phyloP scores from a whole-genome alignment of 2,113 vertebrate species.

The Proteles cristata region DNA sequence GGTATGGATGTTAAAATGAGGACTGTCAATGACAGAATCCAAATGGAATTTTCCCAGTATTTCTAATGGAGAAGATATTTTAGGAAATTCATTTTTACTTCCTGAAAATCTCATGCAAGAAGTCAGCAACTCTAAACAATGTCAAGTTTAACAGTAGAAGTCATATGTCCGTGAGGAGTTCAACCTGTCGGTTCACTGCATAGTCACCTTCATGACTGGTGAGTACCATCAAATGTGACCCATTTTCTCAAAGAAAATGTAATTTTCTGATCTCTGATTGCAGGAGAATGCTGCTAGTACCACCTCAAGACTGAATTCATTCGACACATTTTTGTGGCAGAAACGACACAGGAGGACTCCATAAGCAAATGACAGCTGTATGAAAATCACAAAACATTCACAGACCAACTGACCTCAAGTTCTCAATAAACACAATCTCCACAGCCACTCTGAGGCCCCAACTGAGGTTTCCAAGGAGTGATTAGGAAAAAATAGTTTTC shows the following conservation, averaged over 20 bases:
- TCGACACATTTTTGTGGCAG: background rate
- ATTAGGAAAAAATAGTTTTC: background rate
- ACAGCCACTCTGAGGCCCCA: background rate
- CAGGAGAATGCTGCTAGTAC: background rate
- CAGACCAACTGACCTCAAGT: background rate
- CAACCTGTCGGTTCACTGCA: background rate
- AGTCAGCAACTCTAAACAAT: slow-evolving; percentile 31
- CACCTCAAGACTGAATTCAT: background rate
- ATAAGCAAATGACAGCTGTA: background rate
- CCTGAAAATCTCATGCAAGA: background rate
- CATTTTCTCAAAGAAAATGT: slow-evolving; percentile 40
- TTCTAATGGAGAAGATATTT: slow-evolving; percentile 26
- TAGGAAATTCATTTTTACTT: slow-evolving; percentile 29
- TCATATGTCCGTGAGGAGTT: background rate
- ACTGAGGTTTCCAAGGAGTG: background rate
- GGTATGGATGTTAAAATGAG: slow-evolving; percentile 1
- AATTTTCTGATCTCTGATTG: slow-evolving; percentile 14
- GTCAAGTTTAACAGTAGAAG: background rate
- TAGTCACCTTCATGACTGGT: background rate
- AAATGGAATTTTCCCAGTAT: slow-evolving; percentile 23
- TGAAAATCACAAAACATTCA: slow-evolving; percentile 42
- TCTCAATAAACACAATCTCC: background rate
- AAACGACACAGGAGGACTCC: background rate
- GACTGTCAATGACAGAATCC: background rate
- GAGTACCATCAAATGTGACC: background rate